Percentiles rank a stretch among this genome's conserved stretches.
Evolutionary conservation across 2,797 vertebrate genomes (phyloP).

Genomic region (Danio choprae): DNA sequence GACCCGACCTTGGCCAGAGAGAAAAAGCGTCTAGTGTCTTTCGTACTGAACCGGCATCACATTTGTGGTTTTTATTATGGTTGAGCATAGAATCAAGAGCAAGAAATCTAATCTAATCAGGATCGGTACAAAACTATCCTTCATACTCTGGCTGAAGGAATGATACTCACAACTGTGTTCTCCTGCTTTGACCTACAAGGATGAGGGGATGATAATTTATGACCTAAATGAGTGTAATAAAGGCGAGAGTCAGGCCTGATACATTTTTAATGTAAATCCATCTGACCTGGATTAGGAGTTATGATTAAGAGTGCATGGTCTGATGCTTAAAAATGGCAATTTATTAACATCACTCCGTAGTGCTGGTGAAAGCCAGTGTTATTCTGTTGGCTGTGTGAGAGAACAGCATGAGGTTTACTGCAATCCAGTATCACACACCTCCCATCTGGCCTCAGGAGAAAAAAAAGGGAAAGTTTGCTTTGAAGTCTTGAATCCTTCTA

Average conservation of each 20-base stretch:
- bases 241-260: constrained; percentile 15
- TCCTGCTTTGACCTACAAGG: constrained; percentile 32
- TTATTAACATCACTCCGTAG: neutral
- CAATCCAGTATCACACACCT: neutral
- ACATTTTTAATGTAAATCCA: constrained; percentile 40
- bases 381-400: neutral
- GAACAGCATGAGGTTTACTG: constrained; percentile 4
- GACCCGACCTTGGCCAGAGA: constrained; percentile 27
- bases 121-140: constrained; percentile 12
- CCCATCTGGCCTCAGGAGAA: neutral
- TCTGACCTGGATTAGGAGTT: constrained; percentile 33
- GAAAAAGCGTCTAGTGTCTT: constrained; percentile 33
- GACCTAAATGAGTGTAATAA: constrained; percentile 20
- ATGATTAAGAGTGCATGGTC: constrained; percentile 25
- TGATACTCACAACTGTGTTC: constrained; percentile 15
- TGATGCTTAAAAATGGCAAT: constrained; percentile 10
- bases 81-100: neutral
- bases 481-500: constrained; percentile 26
- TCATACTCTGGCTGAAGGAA: constrained; percentile 11
- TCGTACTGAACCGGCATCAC: neutral
- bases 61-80: constrained; percentile 25
- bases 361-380: neutral
- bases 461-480: constrained; percentile 2
- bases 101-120: constrained; percentile 14
- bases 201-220: constrained; percentile 27